Evolutionary conservation across 2,113 vertebrate genomes (phyloP).

Genomic region (Euleptes europaea): DNA sequence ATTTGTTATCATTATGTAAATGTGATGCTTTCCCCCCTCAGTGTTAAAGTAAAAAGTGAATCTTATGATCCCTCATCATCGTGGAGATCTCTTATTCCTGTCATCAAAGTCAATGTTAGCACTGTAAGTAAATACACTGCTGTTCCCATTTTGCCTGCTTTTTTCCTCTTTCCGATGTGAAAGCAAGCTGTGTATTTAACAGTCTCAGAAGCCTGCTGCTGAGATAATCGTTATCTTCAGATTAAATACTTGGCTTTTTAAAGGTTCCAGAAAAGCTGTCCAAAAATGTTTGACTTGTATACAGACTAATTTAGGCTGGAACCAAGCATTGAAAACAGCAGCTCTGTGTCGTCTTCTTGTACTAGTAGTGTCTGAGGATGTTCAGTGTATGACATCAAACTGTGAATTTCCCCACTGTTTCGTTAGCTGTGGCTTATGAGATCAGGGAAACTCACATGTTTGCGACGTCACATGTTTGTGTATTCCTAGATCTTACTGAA

Average conservation of each 20-base stretch:
- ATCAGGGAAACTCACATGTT: background rate
- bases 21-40: slow-evolving; percentile 54
- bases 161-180: slow-evolving; percentile 1
- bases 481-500: background rate
- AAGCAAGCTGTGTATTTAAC: background rate
- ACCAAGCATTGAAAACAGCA: background rate
- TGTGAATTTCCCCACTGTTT: background rate
- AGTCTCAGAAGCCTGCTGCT: background rate
- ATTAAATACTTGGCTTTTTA: background rate
- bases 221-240: too few species aligned
- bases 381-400: too few species aligned
- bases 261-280: background rate
- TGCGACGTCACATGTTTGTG: background rate
- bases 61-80: slow-evolving; percentile 90
- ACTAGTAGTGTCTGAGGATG: too few species aligned
- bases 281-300: background rate
- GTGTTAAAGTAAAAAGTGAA: slow-evolving; percentile 90
- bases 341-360: background rate
- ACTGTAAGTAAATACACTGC: slow-evolving; percentile 82
- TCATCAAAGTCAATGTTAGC: slow-evolving; percentile 98
- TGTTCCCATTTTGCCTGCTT: background rate
- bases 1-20: background rate
- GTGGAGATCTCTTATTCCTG: slow-evolving; percentile 97
- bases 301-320: background rate
- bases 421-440: background rate